A percentile compares a stretch with the other conserved stretches of the same genome.
Conservation (phyloP, 2,797 vertebrate genomes). For the Oreochromis grahami region DNA sequence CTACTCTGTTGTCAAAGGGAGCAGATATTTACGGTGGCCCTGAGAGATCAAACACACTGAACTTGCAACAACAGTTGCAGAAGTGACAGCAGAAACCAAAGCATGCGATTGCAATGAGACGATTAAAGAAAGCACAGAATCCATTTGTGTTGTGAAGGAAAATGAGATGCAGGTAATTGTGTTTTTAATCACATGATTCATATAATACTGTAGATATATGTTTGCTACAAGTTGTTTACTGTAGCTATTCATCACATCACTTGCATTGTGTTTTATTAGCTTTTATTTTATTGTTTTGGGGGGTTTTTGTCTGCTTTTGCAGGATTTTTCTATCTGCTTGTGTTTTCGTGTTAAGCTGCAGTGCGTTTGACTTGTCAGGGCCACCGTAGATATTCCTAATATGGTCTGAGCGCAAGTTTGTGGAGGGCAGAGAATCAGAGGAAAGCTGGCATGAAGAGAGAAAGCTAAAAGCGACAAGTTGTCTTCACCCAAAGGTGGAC, state of each 20-base stretch:
- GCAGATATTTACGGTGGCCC: neutral
- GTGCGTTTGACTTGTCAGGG: neutral
- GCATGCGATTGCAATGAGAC: neutral
- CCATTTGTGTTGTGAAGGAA: neutral
- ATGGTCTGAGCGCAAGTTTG: neutral
- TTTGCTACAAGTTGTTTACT: neutral
- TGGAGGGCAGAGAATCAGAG: neutral
- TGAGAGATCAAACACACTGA: neutral
- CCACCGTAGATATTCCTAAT: neutral
- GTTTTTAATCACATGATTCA: neutral
- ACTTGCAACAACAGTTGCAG: neutral
- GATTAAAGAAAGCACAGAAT: neutral
- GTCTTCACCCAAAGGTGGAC: neutral
- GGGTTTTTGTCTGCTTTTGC: neutral
- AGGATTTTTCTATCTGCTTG: neutral
- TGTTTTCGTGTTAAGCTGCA: neutral
- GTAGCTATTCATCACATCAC: neutral
- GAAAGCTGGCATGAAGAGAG: neutral
- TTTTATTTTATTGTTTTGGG: neutral
- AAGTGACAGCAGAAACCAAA: neutral
- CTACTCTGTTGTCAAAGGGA: neutral
- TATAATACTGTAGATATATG: neutral
- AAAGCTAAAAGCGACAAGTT: neutral
- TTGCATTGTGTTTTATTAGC: neutral
- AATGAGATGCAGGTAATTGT: neutral